Conservation (phyloP, 1,140 invertebrate species). For the Helicoverpa zea region DNA sequence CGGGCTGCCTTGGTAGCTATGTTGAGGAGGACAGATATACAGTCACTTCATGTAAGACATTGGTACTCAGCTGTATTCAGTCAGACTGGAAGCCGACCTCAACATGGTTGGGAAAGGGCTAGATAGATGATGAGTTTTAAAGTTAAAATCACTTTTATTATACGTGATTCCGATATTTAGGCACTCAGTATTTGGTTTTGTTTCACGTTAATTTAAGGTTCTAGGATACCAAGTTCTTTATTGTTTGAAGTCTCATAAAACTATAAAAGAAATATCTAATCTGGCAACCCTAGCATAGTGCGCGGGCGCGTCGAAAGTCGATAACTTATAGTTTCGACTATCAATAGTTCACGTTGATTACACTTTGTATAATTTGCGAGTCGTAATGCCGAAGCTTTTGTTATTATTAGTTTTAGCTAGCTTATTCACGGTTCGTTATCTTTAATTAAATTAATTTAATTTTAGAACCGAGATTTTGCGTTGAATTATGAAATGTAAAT, state of each 20-base stretch:
- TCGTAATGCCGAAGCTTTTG: background rate
- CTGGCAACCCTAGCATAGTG: constrained; percentile 9
- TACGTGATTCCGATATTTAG: too few relatives aligned
- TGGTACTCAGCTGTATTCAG: too few relatives aligned
- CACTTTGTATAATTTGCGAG: constrained; percentile 20
- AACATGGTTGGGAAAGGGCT: background rate
- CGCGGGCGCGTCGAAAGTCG: constrained; percentile 18
- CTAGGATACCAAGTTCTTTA: too few relatives aligned
- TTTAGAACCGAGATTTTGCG: background rate
- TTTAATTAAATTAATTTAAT: constrained; percentile 26
- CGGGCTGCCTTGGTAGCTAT: too few relatives aligned
- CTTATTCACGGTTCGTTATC: background rate
- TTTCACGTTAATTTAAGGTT: too few relatives aligned
- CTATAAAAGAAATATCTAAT: background rate
- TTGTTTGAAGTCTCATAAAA: too few relatives aligned
- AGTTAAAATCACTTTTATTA: too few relatives aligned
- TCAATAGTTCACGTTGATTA: constrained; percentile 51
- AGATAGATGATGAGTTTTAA: too few relatives aligned
- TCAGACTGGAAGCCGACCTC: too few relatives aligned
- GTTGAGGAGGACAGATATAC: background rate
- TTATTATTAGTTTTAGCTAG: background rate
- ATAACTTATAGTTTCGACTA: constrained; percentile 53
- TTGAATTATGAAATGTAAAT: background rate
- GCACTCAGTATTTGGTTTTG: too few relatives aligned
- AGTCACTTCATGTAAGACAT: background rate